Evolutionary conservation across 64 coral and sea anemone genomes (phyloP), one percentile per base, ranked within the genome.

Genomic region (Montipora cactus): DNA sequence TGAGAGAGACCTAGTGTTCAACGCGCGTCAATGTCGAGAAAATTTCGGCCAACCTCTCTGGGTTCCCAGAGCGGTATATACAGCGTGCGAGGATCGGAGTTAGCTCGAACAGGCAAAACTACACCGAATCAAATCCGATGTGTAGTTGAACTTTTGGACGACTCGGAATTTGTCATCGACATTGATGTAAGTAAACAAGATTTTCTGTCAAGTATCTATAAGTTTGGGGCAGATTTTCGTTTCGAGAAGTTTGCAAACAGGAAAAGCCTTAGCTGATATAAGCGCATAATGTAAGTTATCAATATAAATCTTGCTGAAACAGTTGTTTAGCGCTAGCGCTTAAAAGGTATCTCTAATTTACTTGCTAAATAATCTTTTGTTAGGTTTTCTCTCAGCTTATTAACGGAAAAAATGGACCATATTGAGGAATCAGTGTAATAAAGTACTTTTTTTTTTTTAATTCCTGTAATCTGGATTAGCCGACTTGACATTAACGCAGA

Each of bases 111-210:
- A 44, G 95, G 95, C 69, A 94, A 97, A 66, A 87, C 95, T 1
- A 94, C 94, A 49, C 93, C 95, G n/a, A 93, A 92, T 21, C 91
- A 88, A 74, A 92, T 97, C 66, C 95, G 95, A 23, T 97, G 95
- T 89, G 95, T 97, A 47, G 95, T 97, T 21, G 95, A 97, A 21
- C 84, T 97, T 23, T 90, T 94, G 50, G 95, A 97, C 61, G 95
- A 97, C 77, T 94, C 95, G 47, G 95, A 97, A 79, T 97, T 97
- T 89, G 88, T 97, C 58, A 97, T 97, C 55, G 95, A 97, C 79
- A 78, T 97, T 81, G 95, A 97, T 79, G 95, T 97, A 52, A 97
- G 95, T 97, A 94, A 49, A 87, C 77, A 44, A 21, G 55, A 71
- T 84, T 82, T 49, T 75, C 12, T 90, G 16, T 71, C 47, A 22